A percentile compares a stretch with the other conserved stretches of the same genome.
These are phyloP conservation scores for Sula dactylatra DNA, from an alignment of 2,113 vertebrate genomes.

Conservation along the genomic window DNA sequence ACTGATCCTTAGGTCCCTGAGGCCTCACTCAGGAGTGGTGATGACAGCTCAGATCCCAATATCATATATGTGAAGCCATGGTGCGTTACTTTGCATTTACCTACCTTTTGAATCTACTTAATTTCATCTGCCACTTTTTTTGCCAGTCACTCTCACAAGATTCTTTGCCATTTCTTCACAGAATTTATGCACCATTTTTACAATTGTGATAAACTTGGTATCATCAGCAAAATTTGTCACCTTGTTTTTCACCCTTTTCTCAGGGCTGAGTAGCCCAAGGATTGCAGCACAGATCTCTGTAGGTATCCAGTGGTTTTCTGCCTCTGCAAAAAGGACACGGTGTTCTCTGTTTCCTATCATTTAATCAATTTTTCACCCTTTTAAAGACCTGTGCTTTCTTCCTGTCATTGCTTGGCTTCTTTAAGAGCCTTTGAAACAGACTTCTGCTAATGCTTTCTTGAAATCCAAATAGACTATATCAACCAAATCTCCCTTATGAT, in stretches of 20 bases:
- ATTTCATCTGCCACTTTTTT: not conserved
- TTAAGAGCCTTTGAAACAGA: not conserved
- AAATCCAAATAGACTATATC: not conserved
- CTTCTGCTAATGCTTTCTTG: not conserved
- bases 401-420: not conserved
- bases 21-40: not conserved
- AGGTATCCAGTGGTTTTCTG: not conserved
- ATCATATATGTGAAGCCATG: not conserved
- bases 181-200: not conserved
- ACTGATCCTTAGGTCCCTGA: not conserved
- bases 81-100: constrained; percentile 9
- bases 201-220: not conserved
- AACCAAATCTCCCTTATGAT: not conserved
- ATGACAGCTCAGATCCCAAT: not conserved
- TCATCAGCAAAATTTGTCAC: not conserved
- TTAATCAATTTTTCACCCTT: constrained; percentile 27
- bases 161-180: not conserved
- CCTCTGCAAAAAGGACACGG: not conserved
- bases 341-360: not conserved
- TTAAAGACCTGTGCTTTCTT: not conserved
- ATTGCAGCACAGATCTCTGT: not conserved
- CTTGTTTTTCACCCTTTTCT: not conserved
- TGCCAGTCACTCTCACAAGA: not conserved
- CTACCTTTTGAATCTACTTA: not conserved
- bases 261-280: not conserved